Conservation (phyloP, 2,797 vertebrate species). For the Pantherophis vulpinus region DNA sequence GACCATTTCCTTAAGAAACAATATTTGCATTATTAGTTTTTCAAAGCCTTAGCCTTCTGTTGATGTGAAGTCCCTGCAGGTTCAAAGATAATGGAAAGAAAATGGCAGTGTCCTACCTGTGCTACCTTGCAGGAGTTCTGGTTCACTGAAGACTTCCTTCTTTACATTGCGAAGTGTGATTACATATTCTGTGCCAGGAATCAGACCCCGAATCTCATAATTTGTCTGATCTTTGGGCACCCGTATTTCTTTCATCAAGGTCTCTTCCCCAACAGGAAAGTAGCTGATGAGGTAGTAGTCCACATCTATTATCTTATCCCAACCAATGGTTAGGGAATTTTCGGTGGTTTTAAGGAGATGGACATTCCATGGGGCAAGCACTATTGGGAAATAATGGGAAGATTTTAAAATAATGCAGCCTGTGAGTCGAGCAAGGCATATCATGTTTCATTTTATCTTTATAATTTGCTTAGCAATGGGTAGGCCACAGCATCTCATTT, state of each 20-base stretch:
- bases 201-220: conserved; percentile 76
- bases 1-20: neutral
- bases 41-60: no score
- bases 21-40: neutral
- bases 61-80: neutral
- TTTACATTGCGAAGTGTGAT: conserved; percentile 77
- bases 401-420: neutral
- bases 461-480: neutral
- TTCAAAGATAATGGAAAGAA: neutral
- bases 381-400: conserved; percentile 57
- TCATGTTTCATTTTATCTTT: neutral
- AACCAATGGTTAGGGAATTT: conserved; percentile 80
- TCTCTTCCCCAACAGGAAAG: conserved; percentile 72
- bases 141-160: conserved; percentile 74
- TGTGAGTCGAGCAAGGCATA: neutral
- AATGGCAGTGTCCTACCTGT: conserved; percentile 74
- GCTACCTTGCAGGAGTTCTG: conserved; percentile 75
- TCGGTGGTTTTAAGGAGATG: conserved; percentile 78
- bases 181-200: conserved; percentile 77
- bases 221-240: conserved; percentile 77
- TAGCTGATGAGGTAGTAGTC: conserved; percentile 83
- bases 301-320: conserved; percentile 75
- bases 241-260: conserved; percentile 64
- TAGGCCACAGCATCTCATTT: neutral
- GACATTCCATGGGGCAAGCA: conserved; percentile 76